Evolutionary conservation across 2,888 invertebrate genomes (phyloP).

Genomic region (Cerceris rybyensis): DNA sequence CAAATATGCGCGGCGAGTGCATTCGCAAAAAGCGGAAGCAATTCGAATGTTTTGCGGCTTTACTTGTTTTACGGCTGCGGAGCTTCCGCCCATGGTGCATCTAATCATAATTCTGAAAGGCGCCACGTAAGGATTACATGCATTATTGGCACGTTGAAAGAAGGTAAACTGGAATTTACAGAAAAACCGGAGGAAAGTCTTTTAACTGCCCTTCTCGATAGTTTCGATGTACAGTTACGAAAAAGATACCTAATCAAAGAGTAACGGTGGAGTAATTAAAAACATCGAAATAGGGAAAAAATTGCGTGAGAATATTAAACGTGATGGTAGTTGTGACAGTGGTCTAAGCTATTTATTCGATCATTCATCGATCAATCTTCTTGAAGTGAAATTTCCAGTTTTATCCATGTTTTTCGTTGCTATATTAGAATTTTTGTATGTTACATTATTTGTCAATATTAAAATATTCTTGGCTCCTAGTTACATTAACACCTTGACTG

Average conservation of each 20-base stretch:
- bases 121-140: conserved; percentile 42
- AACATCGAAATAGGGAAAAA: too few species aligned
- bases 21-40: conserved; percentile 27
- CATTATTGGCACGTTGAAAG: conserved; percentile 11
- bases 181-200: background rate
- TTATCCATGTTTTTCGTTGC: too few species aligned
- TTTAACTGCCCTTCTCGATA: conserved; percentile 15
- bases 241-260: background rate
- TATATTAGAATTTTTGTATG: too few species aligned
- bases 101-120: conserved; percentile 22
- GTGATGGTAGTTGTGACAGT: too few species aligned
- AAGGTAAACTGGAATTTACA: conserved; percentile 10
- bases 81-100: conserved; percentile 20
- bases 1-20: background rate
- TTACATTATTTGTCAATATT: too few species aligned
- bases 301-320: too few species aligned
- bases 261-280: background rate
- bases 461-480: too few species aligned
- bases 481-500: too few species aligned
- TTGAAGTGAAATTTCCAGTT: too few species aligned
- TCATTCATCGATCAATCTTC: too few species aligned
- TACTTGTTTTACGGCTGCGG: conserved; percentile 6
- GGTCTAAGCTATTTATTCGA: too few species aligned
- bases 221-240: too few species aligned
- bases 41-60: conserved; percentile 17